Percentiles rank a stretch among this genome's conserved stretches.
phyloP scores from a whole-genome alignment of 2,797 vertebrate species.

The Staurois parvus region DNA sequence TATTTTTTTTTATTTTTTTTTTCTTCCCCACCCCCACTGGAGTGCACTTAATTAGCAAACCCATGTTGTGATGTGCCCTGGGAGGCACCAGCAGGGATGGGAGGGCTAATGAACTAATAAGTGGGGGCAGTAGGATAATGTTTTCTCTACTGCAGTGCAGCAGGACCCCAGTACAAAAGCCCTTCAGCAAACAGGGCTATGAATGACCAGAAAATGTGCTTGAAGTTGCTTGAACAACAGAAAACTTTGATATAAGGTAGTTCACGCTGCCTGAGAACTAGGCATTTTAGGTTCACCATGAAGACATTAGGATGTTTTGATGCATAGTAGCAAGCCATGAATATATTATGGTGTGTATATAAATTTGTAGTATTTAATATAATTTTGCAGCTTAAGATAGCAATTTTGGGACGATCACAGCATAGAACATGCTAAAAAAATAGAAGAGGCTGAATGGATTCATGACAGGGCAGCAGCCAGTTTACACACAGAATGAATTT shows the following conservation, averaged over 20 bases:
- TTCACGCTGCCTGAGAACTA: background rate
- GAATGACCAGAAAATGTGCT: conserved; percentile 2
- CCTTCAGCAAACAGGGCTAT: background rate
- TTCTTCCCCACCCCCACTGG: background rate
- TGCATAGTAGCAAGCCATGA: background rate
- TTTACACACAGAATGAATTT: background rate
- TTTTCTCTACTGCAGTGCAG: conserved; percentile 33
- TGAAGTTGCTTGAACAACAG: background rate
- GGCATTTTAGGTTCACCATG: background rate
- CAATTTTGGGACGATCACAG: background rate
- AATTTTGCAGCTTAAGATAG: background rate
- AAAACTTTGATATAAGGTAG: background rate
- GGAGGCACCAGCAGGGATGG: background rate
- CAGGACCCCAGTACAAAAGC: background rate
- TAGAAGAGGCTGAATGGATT: background rate
- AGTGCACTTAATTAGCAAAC: conserved; percentile 48
- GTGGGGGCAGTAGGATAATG: conserved; percentile 22
- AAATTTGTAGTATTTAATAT: background rate
- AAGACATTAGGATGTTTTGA: background rate
- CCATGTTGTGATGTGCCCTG: background rate
- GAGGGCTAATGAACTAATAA: conserved; percentile 4
- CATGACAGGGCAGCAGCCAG: too few species aligned
- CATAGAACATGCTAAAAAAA: background rate
- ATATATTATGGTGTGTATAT: conserved; percentile 4
- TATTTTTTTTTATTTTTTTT: conserved; percentile 30